These are phyloP conservation scores for Heliothis virescens DNA, from an alignment of 1,140 invertebrate genomes.

Conservation along the genomic window DNA sequence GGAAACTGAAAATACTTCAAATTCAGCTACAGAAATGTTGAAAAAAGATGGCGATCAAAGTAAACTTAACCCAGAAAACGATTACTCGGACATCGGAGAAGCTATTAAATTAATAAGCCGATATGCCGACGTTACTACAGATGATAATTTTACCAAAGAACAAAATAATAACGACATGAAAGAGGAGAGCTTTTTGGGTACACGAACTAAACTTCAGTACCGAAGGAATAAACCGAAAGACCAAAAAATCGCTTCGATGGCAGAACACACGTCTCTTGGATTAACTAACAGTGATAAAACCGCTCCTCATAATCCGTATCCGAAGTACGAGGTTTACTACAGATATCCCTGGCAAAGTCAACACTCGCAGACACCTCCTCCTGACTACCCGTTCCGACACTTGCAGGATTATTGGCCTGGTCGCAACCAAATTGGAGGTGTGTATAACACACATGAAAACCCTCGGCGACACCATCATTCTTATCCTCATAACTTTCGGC, in stretches of 20 bases:
- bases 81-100: slow-evolving; percentile 84
- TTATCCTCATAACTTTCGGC: slow-evolving; percentile 76
- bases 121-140: slow-evolving; percentile 82
- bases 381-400: slow-evolving; percentile 78
- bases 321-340: slow-evolving; percentile 67
- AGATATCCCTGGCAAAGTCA: slow-evolving; percentile 77
- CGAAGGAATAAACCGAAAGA: slow-evolving; percentile 75
- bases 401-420: slow-evolving; percentile 83
- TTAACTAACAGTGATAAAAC: slow-evolving; percentile 48
- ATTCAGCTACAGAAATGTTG: slow-evolving; percentile 53
- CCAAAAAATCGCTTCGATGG: slow-evolving; percentile 38
- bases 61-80: slow-evolving; percentile 81
- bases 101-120: slow-evolving; percentile 83
- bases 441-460: slow-evolving; percentile 76
- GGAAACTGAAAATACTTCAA: slow-evolving; percentile 46
- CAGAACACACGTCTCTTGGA: slow-evolving; percentile 46
- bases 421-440: slow-evolving; percentile 71
- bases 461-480: slow-evolving; percentile 80
- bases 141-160: slow-evolving; percentile 79
- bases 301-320: slow-evolving; percentile 47
- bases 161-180: slow-evolving; percentile 65
- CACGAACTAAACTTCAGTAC: slow-evolving; percentile 79
- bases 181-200: slow-evolving; percentile 78
- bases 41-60: slow-evolving; percentile 67
- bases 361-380: slow-evolving; percentile 66